Conservation (phyloP, 1,140 invertebrate species). For the Aporrectodea caliginosa region DNA sequence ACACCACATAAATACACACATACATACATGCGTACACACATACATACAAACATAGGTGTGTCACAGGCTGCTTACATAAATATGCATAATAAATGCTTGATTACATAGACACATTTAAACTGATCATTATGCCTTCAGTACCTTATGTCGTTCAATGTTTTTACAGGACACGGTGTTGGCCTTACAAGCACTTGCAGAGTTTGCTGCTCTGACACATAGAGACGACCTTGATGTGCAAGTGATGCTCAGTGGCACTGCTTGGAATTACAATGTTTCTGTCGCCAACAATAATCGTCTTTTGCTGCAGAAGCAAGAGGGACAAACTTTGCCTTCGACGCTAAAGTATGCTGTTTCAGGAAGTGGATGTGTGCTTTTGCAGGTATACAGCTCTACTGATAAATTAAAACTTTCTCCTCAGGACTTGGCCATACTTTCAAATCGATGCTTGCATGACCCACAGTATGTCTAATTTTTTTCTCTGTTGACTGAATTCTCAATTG, state of each 20-base stretch:
- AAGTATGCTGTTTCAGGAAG: background rate
- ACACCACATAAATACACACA: background rate
- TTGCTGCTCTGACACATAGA: conserved; percentile 40
- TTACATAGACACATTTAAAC: background rate
- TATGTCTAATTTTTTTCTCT: background rate
- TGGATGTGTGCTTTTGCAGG: background rate
- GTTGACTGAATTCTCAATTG: background rate
- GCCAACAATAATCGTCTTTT: background rate
- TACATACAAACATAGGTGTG: too few species aligned
- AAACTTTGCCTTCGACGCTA: background rate
- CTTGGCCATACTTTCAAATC: background rate
- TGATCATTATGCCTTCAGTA: too few species aligned
- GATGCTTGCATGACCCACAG: background rate
- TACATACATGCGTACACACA: too few species aligned
- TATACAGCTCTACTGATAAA: background rate
- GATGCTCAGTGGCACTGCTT: background rate
- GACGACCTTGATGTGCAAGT: conserved; percentile 41
- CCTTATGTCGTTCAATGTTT: too few species aligned
- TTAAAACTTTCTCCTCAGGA: background rate
- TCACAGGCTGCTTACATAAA: too few species aligned
- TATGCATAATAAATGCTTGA: too few species aligned
- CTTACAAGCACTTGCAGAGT: conserved; percentile 56
- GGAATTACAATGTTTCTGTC: background rate
- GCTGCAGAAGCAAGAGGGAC: background rate
- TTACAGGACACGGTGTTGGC: conserved; percentile 58